Conservation (phyloP, 2,797 vertebrate genomes). For the Mormyrus proboscirostris region DNA sequence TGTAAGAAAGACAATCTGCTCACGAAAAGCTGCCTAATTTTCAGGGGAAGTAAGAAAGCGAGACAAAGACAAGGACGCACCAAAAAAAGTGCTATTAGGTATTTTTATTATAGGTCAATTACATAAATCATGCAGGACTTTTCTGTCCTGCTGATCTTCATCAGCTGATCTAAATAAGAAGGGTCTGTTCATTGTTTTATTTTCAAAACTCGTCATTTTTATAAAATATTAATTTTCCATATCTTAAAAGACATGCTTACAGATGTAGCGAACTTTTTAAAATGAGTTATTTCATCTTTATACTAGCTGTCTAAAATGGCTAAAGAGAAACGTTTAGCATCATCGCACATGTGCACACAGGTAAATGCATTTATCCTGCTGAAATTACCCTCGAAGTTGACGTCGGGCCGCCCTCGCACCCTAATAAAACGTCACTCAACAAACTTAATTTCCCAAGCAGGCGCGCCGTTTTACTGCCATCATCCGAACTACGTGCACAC, state of each 20-base stretch:
- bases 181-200: neutral
- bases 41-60: neutral
- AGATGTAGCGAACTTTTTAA: neutral
- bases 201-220: neutral
- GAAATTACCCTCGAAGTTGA: neutral
- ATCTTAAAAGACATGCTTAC: neutral
- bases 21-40: neutral
- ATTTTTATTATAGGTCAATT: neutral
- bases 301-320: neutral
- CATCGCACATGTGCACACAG: neutral
- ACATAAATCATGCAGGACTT: neutral
- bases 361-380: neutral
- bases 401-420: neutral
- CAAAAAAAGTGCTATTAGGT: neutral
- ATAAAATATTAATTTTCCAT: neutral
- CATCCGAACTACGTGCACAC: neutral
- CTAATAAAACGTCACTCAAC: constrained; percentile 21
- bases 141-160: neutral
- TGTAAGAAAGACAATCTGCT: neutral
- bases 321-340: neutral
- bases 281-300: neutral
- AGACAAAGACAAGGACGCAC: neutral
- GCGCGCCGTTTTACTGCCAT: neutral
- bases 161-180: neutral
- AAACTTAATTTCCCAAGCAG: constrained; percentile 10